Base-by-base conservation (phyloP, 2,888 invertebrate species). In the Ophraella communa region DNA sequence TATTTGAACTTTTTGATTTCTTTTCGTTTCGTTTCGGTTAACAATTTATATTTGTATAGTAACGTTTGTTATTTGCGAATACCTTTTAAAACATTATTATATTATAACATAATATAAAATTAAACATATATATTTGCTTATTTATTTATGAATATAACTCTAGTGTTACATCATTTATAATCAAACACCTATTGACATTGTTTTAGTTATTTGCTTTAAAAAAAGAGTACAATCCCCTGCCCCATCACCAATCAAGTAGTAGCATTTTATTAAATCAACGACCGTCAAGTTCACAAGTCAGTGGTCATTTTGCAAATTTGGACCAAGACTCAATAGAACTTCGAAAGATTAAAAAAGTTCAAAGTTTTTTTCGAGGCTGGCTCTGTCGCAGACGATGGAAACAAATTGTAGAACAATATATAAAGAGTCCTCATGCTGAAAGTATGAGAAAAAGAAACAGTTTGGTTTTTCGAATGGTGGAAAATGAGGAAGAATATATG, bases 351-450 rank as follows among this genome's bases (percentile, higher is more conserved):
- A 95, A 95, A 82, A 91, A 91, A 83, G 90, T 91, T 17, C 91
- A 96, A 85, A 95, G 95, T 78, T 95, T 96, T 83, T 95, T 96
- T 83, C 87, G 95, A 4, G 96, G 96, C 10, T 96, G 96, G 96
- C 82, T 96, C 60, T 96, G 95, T 80, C 87, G 96, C 10, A 85
- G 95, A 7, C 85, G 95, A 44, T 96, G 96, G 96, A 96, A 96
- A 81, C 95, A 95, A 81, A 96, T 96, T 62, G 95, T 96, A 17
- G 95, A 95, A 75, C 93, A 95, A 79, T 96, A 96, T 81, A 96
- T 96, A 78, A 93, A 94, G 79, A 95, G 94, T 66, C 95, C 95
- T 0, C 95, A 96, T 79, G 95, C 95, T 0, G 95, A 95, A 80
- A 95, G 93, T 79, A 95, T 96, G 95, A 85, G 95, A 60, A 95